phyloP scores from a whole-genome alignment of 2,888 invertebrate species.

The Phortica magna region DNA sequence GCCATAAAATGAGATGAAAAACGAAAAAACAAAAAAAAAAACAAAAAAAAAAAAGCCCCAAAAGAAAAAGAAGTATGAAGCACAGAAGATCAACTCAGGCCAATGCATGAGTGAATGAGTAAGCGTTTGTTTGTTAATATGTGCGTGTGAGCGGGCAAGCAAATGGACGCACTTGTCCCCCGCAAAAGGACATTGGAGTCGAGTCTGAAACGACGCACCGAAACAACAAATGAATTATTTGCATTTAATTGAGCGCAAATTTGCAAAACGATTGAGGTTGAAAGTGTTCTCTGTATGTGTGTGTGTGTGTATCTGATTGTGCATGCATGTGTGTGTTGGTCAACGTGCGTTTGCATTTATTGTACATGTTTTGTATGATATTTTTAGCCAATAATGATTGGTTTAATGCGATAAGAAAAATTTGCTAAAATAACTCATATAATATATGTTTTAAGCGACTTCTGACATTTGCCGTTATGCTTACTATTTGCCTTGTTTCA shows the following conservation, averaged over 20 bases:
- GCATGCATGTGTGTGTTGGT: slow-evolving; percentile 27
- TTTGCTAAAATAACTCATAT: slow-evolving; percentile 13
- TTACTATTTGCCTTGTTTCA: background rate
- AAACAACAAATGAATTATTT: slow-evolving; percentile 74
- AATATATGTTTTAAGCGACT: background rate
- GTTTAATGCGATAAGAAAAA: slow-evolving; percentile 20
- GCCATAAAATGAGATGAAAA: slow-evolving; percentile 57
- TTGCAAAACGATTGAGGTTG: slow-evolving; percentile 67
- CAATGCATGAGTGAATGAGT: slow-evolving; percentile 37
- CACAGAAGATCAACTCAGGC: slow-evolving; percentile 46
- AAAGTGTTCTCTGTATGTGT: slow-evolving; percentile 26
- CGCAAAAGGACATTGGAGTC: background rate
- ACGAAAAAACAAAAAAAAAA: background rate
- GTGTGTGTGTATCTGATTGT: slow-evolving; percentile 49
- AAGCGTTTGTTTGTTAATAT: background rate
- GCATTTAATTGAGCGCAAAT: slow-evolving; percentile 75
- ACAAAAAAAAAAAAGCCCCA: background rate
- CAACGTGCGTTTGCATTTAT: slow-evolving; percentile 15
- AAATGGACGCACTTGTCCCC: background rate
- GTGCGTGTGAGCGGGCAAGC: background rate
- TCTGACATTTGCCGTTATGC: background rate
- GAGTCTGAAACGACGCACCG: slow-evolving; percentile 21
- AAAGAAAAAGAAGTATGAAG: too few relatives aligned
- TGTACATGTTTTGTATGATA: slow-evolving; percentile 17
- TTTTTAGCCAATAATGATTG: slow-evolving; percentile 28